A percentile compares a stretch with the other conserved stretches of the same genome.
Conservation (phyloP, 2,888 invertebrate species). For the Macrostomum cliftonense region DNA sequence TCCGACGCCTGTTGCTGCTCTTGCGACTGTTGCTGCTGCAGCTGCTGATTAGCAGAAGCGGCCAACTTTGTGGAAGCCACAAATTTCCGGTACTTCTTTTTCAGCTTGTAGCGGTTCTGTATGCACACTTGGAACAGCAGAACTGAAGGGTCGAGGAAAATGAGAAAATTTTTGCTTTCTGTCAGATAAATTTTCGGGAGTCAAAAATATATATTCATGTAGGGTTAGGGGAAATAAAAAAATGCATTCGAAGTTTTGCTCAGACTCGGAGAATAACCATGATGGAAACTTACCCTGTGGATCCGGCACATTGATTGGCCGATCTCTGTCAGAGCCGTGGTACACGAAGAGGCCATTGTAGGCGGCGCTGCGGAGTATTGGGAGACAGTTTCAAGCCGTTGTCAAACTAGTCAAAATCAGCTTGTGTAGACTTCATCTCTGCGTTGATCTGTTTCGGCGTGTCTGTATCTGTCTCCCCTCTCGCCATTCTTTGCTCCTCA, state of each 20-base stretch:
- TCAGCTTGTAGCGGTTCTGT: conserved; percentile 16
- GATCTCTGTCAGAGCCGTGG: conserved; percentile 12
- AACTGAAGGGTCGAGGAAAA: conserved; percentile 5
- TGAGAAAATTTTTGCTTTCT: no score
- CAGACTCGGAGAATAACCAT: neutral
- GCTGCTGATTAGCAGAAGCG: neutral
- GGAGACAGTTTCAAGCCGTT: no score
- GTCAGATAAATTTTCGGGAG: no score
- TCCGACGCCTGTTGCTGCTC: conserved; percentile 1
- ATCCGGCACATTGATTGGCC: conserved; percentile 12
- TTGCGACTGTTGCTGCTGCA: neutral
- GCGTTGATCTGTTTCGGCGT: no score
- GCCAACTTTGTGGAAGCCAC: neutral
- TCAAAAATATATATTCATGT: no score
- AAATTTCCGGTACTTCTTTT: conserved; percentile 10
- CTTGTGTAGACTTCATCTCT: no score
- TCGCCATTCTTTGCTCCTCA: no score
- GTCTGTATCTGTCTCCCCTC: no score
- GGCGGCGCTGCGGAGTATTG: conserved; percentile 6
- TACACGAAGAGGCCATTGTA: conserved; percentile 9
- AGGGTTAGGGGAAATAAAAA: no score
- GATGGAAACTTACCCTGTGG: conserved; percentile 7
- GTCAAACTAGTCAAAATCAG: no score
- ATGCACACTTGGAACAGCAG: conserved; percentile 15
- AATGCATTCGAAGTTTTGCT: no score